Base-by-base conservation (phyloP, 2,113 vertebrate genomes). In the Engystomops pustulosus region DNA sequence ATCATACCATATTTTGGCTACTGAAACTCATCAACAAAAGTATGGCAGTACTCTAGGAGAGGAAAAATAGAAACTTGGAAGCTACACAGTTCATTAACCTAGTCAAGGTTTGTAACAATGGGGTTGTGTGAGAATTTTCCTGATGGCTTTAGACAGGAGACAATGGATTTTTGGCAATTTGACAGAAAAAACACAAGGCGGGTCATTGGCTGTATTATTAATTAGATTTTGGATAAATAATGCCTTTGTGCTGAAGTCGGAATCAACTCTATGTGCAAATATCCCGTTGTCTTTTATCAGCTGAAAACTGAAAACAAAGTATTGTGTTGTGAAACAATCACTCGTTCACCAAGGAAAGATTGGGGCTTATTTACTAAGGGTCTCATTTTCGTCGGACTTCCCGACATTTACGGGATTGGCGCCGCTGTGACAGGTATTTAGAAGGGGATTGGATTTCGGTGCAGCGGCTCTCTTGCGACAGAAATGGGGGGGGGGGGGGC, bases 101-200 rank as follows among this genome's bases (percentile, higher is more conserved):
- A 60, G n/a, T 34, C 15, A 65, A 34, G 14, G 32, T 36, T 20
- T 70, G 20, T 36, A 70, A 70, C 3, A 70, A 70, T 44, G 36
- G 36, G 10, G 20, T 34, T 3, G 36, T 38, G 36, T 38, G 18
- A 7, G 68, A 70, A 70, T 38, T 14, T 41, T 70, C 3, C 1
- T 12, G 36, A n/a, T n/a, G 20, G 34, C 20, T 38, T 69, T n/a
- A 69, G 67, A 41, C 20, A n/a, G 20, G 17, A 70, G n/a, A 70
- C 36, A 44, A 25, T 41, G 36, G 68, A 41, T 70, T 67, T 41
- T 36, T 70, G 68, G 68, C 36, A 70, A 23, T 70, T 12, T 23
- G 18, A 70, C 68, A 70, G 3, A 70, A 36, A 44, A 70, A 70
- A 67, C 32, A 67, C 62, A 41, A 70, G 36, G 34, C 67, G n/a